phyloP scores from a whole-genome alignment of 1,140 invertebrate species.

The Trinorchestia longiramus region DNA sequence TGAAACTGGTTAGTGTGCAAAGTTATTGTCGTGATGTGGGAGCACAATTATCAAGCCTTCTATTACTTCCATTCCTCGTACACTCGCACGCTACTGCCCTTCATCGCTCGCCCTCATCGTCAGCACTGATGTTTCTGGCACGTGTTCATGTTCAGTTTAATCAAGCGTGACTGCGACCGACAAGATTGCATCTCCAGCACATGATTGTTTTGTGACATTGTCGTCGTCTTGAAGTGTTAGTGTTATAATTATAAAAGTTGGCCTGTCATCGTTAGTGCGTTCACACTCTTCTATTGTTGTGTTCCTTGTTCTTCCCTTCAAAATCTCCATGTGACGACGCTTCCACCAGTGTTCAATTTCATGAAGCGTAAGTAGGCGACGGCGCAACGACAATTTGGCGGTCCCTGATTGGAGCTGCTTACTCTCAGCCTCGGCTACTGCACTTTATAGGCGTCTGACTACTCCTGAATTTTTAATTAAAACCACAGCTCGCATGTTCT shows the following conservation, averaged over 20 bases:
- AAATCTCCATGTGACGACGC: not conserved
- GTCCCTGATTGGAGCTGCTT: slow-evolving; percentile 29
- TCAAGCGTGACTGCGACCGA: not conserved
- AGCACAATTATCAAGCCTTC: not conserved
- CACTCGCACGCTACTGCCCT: not conserved
- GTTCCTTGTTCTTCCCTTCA: not conserved
- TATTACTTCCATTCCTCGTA: not conserved
- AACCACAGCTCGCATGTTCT: not conserved
- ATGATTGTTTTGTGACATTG: not conserved
- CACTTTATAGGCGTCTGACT: not conserved
- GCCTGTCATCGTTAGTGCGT: not conserved
- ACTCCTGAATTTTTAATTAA: slow-evolving; percentile 6
- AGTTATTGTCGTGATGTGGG: not conserved
- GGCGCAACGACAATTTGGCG: not conserved
- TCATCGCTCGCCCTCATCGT: not conserved
- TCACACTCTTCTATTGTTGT: not conserved
- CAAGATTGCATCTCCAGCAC: not conserved
- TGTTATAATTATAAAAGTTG: not conserved
- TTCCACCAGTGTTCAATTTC: not conserved
- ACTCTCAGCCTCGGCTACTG: not conserved
- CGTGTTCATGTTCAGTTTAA: not conserved
- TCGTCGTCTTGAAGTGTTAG: not conserved
- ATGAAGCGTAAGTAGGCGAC: not conserved
- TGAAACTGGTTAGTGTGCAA: not conserved
- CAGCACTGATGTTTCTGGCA: not conserved